Base-by-base conservation (phyloP, 2,113 vertebrate species). In the Plecotus auritus region DNA sequence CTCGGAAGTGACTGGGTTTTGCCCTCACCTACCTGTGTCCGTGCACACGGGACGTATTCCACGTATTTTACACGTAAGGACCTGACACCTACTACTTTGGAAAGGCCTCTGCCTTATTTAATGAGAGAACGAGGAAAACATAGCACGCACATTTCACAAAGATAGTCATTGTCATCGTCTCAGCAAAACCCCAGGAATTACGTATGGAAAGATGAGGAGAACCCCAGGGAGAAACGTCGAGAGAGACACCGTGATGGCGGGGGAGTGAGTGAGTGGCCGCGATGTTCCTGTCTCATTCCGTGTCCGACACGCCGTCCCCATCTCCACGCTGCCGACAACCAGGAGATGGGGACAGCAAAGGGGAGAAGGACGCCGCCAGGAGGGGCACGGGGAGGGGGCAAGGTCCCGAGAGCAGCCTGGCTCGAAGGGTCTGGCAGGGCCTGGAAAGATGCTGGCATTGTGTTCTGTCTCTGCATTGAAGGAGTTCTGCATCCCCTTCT, bases 151-250 rank as follows among this genome's bases (percentile, higher is more conserved):
- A 77, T 81, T 49, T 85, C 84, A 93, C 45, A 91, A 56, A 80
- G 56, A 61, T 11, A 64, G 32, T n/a, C 42, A 81, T 16, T 70
- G 83, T 78, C 67, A 12, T 81, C 87, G 81, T 96, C 74, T 70
- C 66, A n/a, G 32, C 47, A 42, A 73, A 40, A 22, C 6, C 59
- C 40, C 32, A 17, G 64, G 20, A 80, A 51, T 32, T n/a, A 70
- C 35, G 86, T 77, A 35, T 8, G 59, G 76, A 28, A 42, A 13
- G n/a, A 28, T 26, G 37, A 23, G 92, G 67, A 78, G 35, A 49
- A 51, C 5, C 7, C 40, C 30, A 42, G 88, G 67, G n/a, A 61
- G 90, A 22, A 47, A 40, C 0, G 1, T 4, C 8, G 35, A 70
- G 89, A 77, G 85, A 89, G 37, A 69, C 45, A 35, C n/a, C n/a